A percentile compares a stretch with the other conserved stretches of the same genome.
These are phyloP conservation scores for Enteromius argenteus DNA, from an alignment of 2,797 vertebrate species.

Conservation along the genomic window DNA sequence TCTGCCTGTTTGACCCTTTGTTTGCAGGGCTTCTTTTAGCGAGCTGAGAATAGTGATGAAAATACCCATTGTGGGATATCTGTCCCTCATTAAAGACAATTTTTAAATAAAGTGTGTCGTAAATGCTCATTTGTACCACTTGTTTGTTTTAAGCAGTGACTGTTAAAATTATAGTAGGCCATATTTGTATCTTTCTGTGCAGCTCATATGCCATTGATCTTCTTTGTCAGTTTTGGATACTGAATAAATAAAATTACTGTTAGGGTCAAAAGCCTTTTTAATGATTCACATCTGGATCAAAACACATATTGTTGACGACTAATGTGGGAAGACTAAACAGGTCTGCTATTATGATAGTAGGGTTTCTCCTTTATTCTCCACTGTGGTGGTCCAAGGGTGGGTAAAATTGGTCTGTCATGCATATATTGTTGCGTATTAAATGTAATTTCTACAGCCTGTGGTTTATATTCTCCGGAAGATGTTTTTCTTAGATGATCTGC, in stretches of 20 bases:
- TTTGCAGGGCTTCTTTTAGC: slow-evolving; percentile 69
- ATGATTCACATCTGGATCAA: background rate
- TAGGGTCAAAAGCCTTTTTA: background rate
- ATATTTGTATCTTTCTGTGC: slow-evolving; percentile 1
- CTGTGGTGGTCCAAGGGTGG: background rate
- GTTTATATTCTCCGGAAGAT: background rate
- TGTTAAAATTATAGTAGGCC: slow-evolving; percentile 16
- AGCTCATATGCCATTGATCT: background rate
- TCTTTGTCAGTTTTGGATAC: slow-evolving; percentile 6
- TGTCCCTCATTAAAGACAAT: background rate
- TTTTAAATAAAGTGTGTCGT: background rate
- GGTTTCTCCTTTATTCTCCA: slow-evolving; percentile 3
- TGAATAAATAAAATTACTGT: background rate
- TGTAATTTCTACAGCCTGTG: background rate
- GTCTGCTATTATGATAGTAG: background rate
- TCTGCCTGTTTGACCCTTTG: slow-evolving; percentile 79
- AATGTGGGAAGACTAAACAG: background rate
- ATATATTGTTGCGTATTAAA: background rate
- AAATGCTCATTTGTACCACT: background rate
- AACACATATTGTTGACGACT: background rate
- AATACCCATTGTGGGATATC: background rate
- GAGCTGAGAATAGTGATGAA: slow-evolving; percentile 59
- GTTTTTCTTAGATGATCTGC: background rate
- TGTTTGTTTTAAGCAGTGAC: background rate
- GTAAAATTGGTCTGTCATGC: background rate